Evolutionary conservation across 2,797 vertebrate genomes (phyloP).

Genomic region (Phylloscopus collybita): DNA sequence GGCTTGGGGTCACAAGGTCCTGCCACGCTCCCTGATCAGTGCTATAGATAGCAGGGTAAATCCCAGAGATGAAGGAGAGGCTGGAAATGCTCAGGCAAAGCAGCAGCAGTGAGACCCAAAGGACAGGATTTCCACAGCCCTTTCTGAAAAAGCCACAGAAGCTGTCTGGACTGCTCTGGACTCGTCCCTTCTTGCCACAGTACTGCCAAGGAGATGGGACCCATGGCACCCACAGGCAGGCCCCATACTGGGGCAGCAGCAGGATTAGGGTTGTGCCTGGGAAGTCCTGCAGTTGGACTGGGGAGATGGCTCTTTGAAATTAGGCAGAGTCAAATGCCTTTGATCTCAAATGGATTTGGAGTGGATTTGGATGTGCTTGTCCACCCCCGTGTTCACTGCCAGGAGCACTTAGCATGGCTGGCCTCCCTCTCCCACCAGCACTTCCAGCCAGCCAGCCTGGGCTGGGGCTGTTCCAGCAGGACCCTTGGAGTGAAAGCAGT

Average conservation of each 20-base stretch:
- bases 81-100: not conserved
- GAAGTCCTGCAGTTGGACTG: not conserved
- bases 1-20: not conserved
- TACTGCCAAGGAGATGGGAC: not conserved
- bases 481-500: not conserved
- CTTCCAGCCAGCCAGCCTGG: not conserved
- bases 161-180: not conserved
- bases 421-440: not conserved
- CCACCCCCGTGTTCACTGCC: fast-evolving
- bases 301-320: not conserved
- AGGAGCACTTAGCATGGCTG: fast-evolving
- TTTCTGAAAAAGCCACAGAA: not conserved
- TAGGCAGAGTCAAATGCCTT: not conserved
- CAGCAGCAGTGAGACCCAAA: not conserved
- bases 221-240: fast-evolving
- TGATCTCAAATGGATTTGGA: not conserved
- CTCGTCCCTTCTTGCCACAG: not conserved
- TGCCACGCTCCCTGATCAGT: fast-evolving
- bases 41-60: not conserved
- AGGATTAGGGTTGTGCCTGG: not conserved
- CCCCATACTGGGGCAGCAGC: not conserved
- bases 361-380: not conserved
- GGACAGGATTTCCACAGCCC: not conserved
- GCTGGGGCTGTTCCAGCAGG: not conserved
- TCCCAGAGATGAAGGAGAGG: not conserved